phyloP scores from a whole-genome alignment of 2,888 invertebrate species.

The Ophonus ardosiacus region DNA sequence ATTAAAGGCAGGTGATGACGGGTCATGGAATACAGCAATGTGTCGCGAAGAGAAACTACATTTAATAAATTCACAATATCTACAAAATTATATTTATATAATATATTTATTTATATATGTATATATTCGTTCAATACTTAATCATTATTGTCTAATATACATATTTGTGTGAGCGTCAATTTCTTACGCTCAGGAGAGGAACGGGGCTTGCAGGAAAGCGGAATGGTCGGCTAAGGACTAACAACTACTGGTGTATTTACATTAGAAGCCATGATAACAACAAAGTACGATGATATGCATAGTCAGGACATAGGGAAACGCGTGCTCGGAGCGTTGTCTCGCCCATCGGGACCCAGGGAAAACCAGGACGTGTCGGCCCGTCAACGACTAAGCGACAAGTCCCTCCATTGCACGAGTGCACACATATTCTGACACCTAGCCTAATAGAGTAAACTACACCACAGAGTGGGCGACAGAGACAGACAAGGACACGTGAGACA shows the following conservation, averaged over 20 bases:
- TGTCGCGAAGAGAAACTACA: constrained; percentile 54
- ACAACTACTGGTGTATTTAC: constrained; percentile 57
- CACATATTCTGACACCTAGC: constrained; percentile 63
- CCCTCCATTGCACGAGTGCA: constrained; percentile 53
- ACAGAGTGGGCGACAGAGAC: constrained; percentile 59
- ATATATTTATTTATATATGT: constrained; percentile 57
- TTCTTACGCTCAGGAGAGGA: constrained; percentile 37
- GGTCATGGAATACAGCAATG: constrained; percentile 50
- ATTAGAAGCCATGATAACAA: constrained; percentile 53
- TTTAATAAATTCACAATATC: constrained; percentile 65
- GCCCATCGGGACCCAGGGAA: constrained; percentile 49
- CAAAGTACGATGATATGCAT: constrained; percentile 44
- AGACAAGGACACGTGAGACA: constrained; percentile 51
- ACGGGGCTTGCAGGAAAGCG: constrained; percentile 25
- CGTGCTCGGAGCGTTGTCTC: constrained; percentile 53
- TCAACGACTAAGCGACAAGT: background rate
- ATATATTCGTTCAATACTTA: constrained; percentile 65
- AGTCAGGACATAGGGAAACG: constrained; percentile 19
- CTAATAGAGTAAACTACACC: constrained; percentile 62
- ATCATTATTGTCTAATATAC: constrained; percentile 64
- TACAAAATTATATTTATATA: constrained; percentile 65
- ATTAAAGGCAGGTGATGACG: constrained; percentile 18
- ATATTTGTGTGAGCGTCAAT: constrained; percentile 55
- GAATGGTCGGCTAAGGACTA: constrained; percentile 25
- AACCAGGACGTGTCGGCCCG: constrained; percentile 29